Evolutionary conservation across 2,113 vertebrate species (phyloP), one percentile per base, ranked within the genome.

Genomic region (Deroptyus accipitrinus): DNA sequence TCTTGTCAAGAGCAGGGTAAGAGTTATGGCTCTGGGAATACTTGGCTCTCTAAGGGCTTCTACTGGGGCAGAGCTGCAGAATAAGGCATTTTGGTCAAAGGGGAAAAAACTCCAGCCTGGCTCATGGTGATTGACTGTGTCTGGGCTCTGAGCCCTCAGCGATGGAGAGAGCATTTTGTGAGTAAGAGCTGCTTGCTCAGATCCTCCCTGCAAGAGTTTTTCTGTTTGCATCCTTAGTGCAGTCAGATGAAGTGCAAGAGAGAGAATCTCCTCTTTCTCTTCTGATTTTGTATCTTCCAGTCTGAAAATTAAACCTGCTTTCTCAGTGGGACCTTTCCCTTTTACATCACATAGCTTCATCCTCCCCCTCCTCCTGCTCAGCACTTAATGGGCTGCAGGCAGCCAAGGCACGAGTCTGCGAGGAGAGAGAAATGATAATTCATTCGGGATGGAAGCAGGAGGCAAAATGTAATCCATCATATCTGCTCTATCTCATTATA

Each of bases 401-500:
- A 96, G 96, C 95, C 83, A 27, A 90, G 77, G 67, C 88, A 74
- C 46, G 82, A 82, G 96, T 11, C 86, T 73, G 94, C 1, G 88
- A 95, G 92, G 51, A 30, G 90, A 94, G 92, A 48, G 94, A 95
- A 95, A 97, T 97, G 95, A 96, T 97, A 97, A 97, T 97, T 97
- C 96, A 93, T 96, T 95, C 83, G 91, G 96, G 97, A 95, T 97
- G 92, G 93, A 94, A 87, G 88, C 95, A 81, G 95, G 92, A 97
- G 95, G 95, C 74, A 12, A 96, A 95, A 97, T 94, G 94, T 97
- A 97, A 96, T 98, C 96, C 96, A 97, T 95, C 97, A 98, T 89
- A 77, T 97, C 95, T 94, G 94, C 91, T 97, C 94, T 73, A 97
- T 97, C 97, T 98, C 95, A 97, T 98, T 98, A 98, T 79, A 89